Evolutionary conservation across 2,113 vertebrate species (phyloP), one percentile per base, ranked within the genome.

Genomic region (Indicator maculatus): DNA sequence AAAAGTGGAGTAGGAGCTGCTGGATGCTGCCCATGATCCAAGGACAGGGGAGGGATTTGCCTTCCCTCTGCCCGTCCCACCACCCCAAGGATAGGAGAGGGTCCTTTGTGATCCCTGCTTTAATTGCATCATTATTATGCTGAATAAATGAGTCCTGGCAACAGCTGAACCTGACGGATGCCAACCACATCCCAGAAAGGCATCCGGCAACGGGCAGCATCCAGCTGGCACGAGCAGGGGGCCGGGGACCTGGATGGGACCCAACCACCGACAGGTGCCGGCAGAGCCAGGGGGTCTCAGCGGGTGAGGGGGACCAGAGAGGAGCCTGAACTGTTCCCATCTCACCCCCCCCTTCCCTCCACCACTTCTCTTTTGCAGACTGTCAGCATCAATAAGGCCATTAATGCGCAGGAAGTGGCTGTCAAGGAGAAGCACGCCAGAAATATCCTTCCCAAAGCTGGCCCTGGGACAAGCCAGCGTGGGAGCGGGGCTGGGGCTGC

Each of bases 381-480:
- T 9, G 99, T 99, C 98, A 99, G 99, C 98, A 99, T 99, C 99
- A 99, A 99, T 98, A 99, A 99, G 98, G 99, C 99, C 93, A 99
- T 99, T 98, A 99, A 99, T 96, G 98, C 99, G 6, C 99, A 99
- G 98, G 99, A 99, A 98, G 98, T 99, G 45, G 99, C 99, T 72
- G 99, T 99, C 97, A 99, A 99, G 98, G 99, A 99, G 97, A 99
- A 99, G 95, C 99, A 99, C 36, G 99, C 99, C 97, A 98, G 99
- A 97, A 99, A 99, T 99, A 99, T 99, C 99, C 99, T 99, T 97
- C 98, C 85, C 71, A 71, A 79, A 88, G 74, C 8, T 94, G 97
- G 60, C 90, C 1, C 5, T 67, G 87, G 95, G 83, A 83, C 91
- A 89, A 47, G 59, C 44, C 15, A 59, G 79, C 70, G n/a, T 83